A percentile compares a stretch with the other conserved stretches of the same genome.
These are phyloP conservation scores for Lochmaea capreae DNA, from an alignment of 2,888 invertebrate genomes.

Conservation along the genomic window DNA sequence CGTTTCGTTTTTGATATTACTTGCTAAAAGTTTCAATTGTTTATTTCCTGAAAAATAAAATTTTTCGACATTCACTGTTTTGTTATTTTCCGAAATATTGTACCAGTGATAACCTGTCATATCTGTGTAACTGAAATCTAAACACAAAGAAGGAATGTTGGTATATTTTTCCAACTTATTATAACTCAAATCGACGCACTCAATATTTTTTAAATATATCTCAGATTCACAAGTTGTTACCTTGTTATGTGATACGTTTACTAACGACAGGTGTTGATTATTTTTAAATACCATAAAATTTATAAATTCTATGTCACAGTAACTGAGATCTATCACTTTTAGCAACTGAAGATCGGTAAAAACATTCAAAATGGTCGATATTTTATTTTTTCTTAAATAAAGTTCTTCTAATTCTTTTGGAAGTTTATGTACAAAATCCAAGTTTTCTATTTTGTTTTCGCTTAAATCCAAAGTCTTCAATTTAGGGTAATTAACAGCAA, in stretches of 20 bases:
- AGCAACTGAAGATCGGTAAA: slow-evolving; percentile 26
- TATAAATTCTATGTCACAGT: slow-evolving; percentile 22
- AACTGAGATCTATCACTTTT: slow-evolving; percentile 35
- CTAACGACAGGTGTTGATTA: slow-evolving; percentile 29
- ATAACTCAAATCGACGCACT: slow-evolving; percentile 42
- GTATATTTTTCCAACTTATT: slow-evolving; percentile 34
- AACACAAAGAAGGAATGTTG: slow-evolving; percentile 40
- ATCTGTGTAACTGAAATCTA: slow-evolving; percentile 39
- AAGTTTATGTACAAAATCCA: slow-evolving; percentile 27
- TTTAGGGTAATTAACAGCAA: slow-evolving; percentile 19
- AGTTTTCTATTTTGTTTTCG: slow-evolving; percentile 26
- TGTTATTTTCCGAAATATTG: slow-evolving; percentile 33
- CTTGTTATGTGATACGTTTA: slow-evolving; percentile 39
- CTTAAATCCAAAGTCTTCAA: slow-evolving; percentile 36
- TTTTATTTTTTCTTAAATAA: slow-evolving; percentile 31
- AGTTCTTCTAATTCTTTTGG: slow-evolving; percentile 31
- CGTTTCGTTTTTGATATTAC: slow-evolving; percentile 27
- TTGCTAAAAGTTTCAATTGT: slow-evolving; percentile 31
- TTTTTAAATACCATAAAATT: slow-evolving; percentile 40
- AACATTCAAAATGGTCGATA: slow-evolving; percentile 20
- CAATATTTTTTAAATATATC: slow-evolving; percentile 41
- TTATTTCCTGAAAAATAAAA: slow-evolving; percentile 36
- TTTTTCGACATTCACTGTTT: slow-evolving; percentile 32
- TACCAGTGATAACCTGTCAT: slow-evolving; percentile 39
- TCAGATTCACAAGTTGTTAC: slow-evolving; percentile 35